Evolutionary conservation across 2,888 invertebrate genomes (phyloP).

Genomic region (Hypena proboscidalis): DNA sequence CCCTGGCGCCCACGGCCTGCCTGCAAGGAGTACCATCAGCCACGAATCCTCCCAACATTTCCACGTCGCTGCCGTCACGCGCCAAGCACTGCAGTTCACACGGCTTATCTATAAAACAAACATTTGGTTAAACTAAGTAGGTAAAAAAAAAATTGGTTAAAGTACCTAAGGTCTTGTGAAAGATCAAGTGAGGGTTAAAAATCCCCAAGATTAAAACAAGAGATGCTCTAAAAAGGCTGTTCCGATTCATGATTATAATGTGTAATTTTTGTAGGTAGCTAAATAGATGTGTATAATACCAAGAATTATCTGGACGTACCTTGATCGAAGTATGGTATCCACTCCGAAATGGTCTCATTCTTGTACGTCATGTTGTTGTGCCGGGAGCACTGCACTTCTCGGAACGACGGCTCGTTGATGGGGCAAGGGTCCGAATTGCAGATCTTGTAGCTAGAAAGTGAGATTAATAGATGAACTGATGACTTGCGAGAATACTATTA

Average conservation of each 20-base stretch:
- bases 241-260: no score
- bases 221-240: no score
- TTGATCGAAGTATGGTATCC: conserved; percentile 91
- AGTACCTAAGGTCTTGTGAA: no score
- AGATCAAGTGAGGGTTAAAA: no score
- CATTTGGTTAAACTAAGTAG: no score
- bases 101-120: conserved; percentile 84
- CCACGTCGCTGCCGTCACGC: conserved; percentile 88
- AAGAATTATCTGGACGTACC: conserved; percentile 64
- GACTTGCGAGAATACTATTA: not conserved
- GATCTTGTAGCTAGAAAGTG: conserved; percentile 87
- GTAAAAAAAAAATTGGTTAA: no score
- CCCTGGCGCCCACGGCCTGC: conserved; percentile 89
- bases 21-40: conserved; percentile 94
- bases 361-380: conserved; percentile 89
- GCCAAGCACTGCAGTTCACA: conserved; percentile 94
- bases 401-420: conserved; percentile 88
- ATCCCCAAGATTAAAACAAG: no score
- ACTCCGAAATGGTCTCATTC: conserved; percentile 87
- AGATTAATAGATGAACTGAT: no score
- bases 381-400: conserved; percentile 91
- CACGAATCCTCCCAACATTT: conserved; percentile 90
- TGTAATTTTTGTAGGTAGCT: no score
- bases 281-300: no score
- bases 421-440: conserved; percentile 93